Conservation (phyloP, 2,113 vertebrate species). For the Chloebia gouldiae region DNA sequence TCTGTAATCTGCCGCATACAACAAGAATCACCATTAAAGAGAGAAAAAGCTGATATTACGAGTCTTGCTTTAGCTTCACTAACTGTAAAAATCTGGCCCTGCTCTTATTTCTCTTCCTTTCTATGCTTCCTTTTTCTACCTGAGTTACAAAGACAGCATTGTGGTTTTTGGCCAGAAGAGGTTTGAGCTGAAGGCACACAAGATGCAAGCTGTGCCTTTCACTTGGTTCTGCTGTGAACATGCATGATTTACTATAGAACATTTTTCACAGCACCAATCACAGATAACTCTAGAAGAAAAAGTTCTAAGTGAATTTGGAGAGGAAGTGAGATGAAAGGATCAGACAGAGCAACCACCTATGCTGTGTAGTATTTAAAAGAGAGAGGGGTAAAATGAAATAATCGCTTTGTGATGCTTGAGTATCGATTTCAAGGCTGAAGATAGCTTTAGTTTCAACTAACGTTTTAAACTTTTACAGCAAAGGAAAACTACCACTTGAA, state of each 20-base stretch:
- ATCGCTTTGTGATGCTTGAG: neutral
- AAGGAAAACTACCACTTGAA: neutral
- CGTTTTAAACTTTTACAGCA: neutral
- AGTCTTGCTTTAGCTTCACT: neutral
- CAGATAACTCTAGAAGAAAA: neutral
- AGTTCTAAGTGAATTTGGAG: neutral
- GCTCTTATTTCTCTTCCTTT: neutral
- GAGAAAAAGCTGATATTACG: neutral
- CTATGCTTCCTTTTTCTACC: neutral
- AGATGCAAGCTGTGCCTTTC: neutral
- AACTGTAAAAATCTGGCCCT: neutral
- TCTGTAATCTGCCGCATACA: neutral
- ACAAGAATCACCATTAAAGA: neutral
- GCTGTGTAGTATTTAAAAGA: neutral
- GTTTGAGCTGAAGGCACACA: neutral
- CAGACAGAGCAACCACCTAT: neutral
- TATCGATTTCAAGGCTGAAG: neutral
- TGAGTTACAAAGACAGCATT: neutral
- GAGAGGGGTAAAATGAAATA: neutral
- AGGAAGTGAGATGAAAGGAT: neutral
- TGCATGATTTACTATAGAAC: fast-evolving
- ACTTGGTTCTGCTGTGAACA: neutral
- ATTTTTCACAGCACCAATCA: neutral
- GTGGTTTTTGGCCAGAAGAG: neutral
- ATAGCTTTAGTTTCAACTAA: neutral